Conservation (phyloP, 2,113 vertebrate genomes). For the Anseranas semipalmata region DNA sequence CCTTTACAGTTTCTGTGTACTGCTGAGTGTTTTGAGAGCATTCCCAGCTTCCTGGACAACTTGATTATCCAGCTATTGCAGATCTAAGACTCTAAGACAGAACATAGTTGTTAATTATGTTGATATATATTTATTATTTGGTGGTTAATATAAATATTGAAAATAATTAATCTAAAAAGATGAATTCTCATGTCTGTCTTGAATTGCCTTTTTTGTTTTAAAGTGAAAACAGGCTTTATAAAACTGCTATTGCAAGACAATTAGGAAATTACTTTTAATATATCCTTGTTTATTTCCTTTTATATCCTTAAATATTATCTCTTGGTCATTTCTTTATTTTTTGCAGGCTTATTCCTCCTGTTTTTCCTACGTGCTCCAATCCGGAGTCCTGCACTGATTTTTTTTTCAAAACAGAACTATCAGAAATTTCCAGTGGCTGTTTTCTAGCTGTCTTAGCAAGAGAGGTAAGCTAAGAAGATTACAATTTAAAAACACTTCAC, state of each 20-base stretch:
- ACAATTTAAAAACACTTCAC: background rate
- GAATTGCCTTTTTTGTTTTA: background rate
- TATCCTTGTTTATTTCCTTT: background rate
- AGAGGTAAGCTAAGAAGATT: constrained; percentile 77
- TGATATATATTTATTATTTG: background rate
- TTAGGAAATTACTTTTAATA: background rate
- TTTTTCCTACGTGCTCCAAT: constrained; percentile 74
- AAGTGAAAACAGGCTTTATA: background rate
- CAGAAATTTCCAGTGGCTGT: constrained; percentile 85
- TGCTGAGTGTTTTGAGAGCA: background rate
- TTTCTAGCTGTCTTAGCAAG: constrained; percentile 87
- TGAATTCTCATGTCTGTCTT: background rate
- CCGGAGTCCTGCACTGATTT: constrained; percentile 48
- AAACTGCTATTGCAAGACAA: background rate
- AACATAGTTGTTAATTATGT: background rate
- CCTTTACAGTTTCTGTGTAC: background rate
- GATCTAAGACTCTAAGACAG: background rate
- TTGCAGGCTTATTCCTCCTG: constrained; percentile 77
- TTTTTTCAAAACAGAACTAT: constrained; percentile 85
- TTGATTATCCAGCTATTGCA: background rate
- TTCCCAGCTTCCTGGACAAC: background rate
- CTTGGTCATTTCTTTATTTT: background rate
- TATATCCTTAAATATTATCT: background rate
- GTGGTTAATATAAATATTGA: background rate
- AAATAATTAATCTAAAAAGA: background rate